phyloP scores from a whole-genome alignment of 2,888 invertebrate species.

The Yponomeuta evonymella region DNA sequence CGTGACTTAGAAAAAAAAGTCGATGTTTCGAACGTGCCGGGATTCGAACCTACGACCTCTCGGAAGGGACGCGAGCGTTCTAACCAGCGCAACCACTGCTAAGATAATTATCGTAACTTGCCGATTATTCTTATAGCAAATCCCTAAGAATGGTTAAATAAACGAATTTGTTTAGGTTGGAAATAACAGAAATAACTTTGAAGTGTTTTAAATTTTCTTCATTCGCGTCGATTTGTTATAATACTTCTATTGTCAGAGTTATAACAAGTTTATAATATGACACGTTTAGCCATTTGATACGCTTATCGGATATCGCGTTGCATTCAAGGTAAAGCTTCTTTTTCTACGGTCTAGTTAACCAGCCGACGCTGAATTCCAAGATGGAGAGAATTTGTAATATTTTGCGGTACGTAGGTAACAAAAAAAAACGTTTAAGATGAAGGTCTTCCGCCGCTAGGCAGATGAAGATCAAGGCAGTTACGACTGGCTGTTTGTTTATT shows the following conservation, averaged over 20 bases:
- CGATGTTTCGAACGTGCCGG: too few species aligned
- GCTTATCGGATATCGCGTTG: slow-evolving; percentile 12
- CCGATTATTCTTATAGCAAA: too few species aligned
- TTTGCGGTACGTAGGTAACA: background rate
- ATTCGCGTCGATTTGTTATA: background rate
- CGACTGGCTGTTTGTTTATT: slow-evolving; percentile 3
- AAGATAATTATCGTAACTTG: too few species aligned
- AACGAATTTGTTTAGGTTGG: too few species aligned
- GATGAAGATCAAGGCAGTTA: background rate
- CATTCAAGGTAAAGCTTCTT: slow-evolving; percentile 13
- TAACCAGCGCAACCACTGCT: too few species aligned
- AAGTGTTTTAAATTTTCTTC: too few species aligned
- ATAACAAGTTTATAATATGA: slow-evolving; percentile 3
- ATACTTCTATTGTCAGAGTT: background rate
- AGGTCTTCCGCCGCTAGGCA: background rate
- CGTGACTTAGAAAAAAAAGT: too few species aligned
- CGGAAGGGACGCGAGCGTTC: too few species aligned
- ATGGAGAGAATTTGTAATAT: background rate
- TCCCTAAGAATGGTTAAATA: too few species aligned
- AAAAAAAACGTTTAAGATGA: background rate
- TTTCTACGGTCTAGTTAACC: slow-evolving; percentile 15
- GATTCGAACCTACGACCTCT: too few species aligned
- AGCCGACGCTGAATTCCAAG: background rate
- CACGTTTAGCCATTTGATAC: slow-evolving; percentile 14
- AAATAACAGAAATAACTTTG: too few species aligned